Base-by-base conservation (phyloP, 1,140 invertebrate genomes). In the Trichonephila clavipes region DNA sequence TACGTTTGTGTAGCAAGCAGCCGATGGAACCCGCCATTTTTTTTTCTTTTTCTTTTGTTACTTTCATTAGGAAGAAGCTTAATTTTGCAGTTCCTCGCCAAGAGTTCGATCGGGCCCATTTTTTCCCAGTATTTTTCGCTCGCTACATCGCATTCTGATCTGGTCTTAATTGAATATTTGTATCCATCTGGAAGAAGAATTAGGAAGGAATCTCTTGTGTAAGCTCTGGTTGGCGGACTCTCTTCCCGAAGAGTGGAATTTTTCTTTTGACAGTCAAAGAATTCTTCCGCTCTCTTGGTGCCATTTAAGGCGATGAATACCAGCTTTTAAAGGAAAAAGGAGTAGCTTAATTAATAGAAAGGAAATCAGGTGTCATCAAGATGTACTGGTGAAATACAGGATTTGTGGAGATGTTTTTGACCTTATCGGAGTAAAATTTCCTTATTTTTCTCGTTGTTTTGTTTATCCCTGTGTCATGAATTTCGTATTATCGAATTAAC, bases 121-220 rank as follows among this genome's bases (percentile, higher is more conserved):
- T 83, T 83, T 77, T 77, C 16, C 28, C 2, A 12, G 34, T 77
- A 16, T 77, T 77, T 77, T 24, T n/a, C 81, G 81, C 21, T 62
- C 85, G 85, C 85, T 87, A 64, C 61, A 62, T 87, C 85, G 85
- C 28, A 64, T 62, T 87, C 85, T 87, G 85, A 62, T 87, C 85
- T 87, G 58, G n/a, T 24, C 85, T 87, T 87, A 87, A 87, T 87
- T 87, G 85, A 87, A 87, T 87, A 87, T 64, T 87, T 87, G 58
- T 87, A 64, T 87, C 85, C 81, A 58, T 51, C 40, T 83, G 81
- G 81, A 58, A 77, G 28, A 77, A 28, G 81, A 83, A 83, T 83
- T 83, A 83, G 81, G 44, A 77, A 24, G 51, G 81, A 83, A 51
- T 83, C 81, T 83, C 81, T 58, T 83, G 40, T 10, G 10, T 19